phyloP scores from a whole-genome alignment of 2,888 invertebrate genomes.

The Dione juno region DNA sequence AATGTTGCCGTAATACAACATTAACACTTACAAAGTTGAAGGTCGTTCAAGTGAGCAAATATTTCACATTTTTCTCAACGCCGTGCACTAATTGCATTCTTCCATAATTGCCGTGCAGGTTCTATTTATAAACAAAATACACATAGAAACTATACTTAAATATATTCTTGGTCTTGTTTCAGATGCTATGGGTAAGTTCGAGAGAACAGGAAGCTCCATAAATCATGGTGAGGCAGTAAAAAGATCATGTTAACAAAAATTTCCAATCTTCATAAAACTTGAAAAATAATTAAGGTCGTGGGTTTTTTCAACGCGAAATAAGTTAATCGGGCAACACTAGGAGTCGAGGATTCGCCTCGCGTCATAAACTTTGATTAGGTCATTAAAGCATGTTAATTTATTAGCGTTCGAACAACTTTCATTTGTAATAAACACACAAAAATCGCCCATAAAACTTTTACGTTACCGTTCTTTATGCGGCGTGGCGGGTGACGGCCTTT shows the following conservation, averaged over 20 bases:
- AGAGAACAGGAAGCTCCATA: slow-evolving; percentile 68
- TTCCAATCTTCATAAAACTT: slow-evolving; percentile 82
- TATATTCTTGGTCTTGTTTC: slow-evolving; percentile 84
- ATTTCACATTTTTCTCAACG: slow-evolving; percentile 25
- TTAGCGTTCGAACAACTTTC: slow-evolving; percentile 76
- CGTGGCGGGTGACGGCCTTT: slow-evolving; percentile 53
- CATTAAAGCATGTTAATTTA: slow-evolving; percentile 83
- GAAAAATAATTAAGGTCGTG: slow-evolving; percentile 74
- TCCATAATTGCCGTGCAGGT: slow-evolving; percentile 20
- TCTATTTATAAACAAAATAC: slow-evolving; percentile 20
- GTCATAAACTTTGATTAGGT: slow-evolving; percentile 84
- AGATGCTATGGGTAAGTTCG: slow-evolving; percentile 91
- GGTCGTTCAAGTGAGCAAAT: slow-evolving; percentile 20
- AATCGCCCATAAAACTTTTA: slow-evolving; percentile 63
- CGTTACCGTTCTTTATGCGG: slow-evolving; percentile 56
- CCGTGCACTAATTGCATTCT: slow-evolving; percentile 20
- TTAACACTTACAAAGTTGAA: slow-evolving; percentile 12
- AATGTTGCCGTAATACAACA: background rate
- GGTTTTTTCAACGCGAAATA: slow-evolving; percentile 71
- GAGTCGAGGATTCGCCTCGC: slow-evolving; percentile 81
- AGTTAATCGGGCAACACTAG: slow-evolving; percentile 82
- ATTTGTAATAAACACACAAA: slow-evolving; percentile 70
- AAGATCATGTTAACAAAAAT: slow-evolving; percentile 73
- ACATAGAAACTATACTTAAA: slow-evolving; percentile 27
- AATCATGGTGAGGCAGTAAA: slow-evolving; percentile 70